Evolutionary conservation across 1,140 invertebrate genomes (phyloP).

Genomic region (Bombus affinis): DNA sequence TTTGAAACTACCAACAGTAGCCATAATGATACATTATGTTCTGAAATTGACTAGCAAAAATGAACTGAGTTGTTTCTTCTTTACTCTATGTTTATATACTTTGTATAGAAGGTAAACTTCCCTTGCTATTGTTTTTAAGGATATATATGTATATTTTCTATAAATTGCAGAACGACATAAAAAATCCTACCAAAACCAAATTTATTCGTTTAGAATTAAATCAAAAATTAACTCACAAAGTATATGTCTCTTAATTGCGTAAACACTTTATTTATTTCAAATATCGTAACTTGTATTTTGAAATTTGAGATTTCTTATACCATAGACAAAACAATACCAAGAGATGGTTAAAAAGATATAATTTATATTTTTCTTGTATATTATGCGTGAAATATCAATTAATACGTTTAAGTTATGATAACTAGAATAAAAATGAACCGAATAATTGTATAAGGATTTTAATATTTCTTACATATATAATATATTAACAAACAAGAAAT

Average conservation of each 20-base stretch:
- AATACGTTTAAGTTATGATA: not conserved
- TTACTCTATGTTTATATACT: constrained; percentile 1
- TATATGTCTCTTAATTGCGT: not conserved
- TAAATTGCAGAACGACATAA: not conserved
- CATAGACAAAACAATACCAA: not conserved
- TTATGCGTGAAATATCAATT: not conserved
- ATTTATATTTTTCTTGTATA: not conserved
- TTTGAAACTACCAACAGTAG: constrained; percentile 44
- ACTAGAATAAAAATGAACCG: not conserved
- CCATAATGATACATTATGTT: constrained; percentile 28
- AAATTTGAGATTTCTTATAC: not conserved
- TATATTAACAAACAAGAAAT: not conserved
- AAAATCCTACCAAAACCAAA: too few species aligned
- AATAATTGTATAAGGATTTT: not conserved
- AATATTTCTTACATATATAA: not conserved
- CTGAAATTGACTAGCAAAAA: constrained; percentile 44
- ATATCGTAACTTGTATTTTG: not conserved
- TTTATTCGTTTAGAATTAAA: too few species aligned
- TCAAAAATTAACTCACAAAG: too few species aligned
- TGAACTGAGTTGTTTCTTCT: not conserved
- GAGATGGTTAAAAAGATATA: not conserved
- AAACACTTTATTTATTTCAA: not conserved
- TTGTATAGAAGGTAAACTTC: constrained; percentile 12
- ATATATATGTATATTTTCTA: not conserved
- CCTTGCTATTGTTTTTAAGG: not conserved